Percentiles rank a stretch among this genome's conserved stretches.
phyloP scores from a whole-genome alignment of 2,888 invertebrate genomes.

The Melinaea menophilus region DNA sequence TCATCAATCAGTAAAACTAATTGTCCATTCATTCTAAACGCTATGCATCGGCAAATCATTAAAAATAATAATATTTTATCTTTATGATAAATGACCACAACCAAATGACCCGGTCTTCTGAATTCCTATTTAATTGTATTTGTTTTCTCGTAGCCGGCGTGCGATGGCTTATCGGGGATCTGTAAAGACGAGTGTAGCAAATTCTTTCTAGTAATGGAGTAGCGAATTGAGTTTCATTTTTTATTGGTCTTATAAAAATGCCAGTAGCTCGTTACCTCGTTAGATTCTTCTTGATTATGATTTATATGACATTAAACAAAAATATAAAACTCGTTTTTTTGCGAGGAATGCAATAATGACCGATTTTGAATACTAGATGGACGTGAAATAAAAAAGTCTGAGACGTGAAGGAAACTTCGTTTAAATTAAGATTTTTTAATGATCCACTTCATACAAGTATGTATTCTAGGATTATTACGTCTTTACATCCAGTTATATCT shows the following conservation, averaged over 20 bases:
- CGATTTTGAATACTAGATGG: not conserved
- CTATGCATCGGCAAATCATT: too few species aligned
- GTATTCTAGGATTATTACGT: not conserved
- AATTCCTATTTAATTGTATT: conserved; percentile 63
- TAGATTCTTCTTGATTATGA: conserved; percentile 26
- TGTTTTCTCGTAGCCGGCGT: conserved; percentile 51
- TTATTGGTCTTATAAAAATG: conserved; percentile 22
- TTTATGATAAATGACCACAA: conserved; percentile 58
- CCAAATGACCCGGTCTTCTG: conserved; percentile 60
- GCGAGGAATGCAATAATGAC: conserved; percentile 11
- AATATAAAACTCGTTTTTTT: conserved; percentile 18
- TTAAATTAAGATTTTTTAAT: too few species aligned
- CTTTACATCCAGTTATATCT: too few species aligned
- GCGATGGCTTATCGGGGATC: conserved; percentile 40
- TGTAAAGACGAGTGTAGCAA: conserved; percentile 30
- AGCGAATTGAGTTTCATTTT: conserved; percentile 28
- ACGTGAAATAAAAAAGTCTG: not conserved
- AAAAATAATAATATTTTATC: conserved; percentile 34
- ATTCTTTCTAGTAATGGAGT: conserved; percentile 34
- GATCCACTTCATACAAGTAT: too few species aligned
- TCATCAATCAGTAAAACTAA: not conserved
- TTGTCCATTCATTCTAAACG: not conserved
- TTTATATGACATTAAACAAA: conserved; percentile 23
- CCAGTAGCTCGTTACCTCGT: conserved; percentile 26
- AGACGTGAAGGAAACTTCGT: too few species aligned